phyloP scores from a whole-genome alignment of 2,888 invertebrate species.

The Cylindroiulus punctatus region DNA sequence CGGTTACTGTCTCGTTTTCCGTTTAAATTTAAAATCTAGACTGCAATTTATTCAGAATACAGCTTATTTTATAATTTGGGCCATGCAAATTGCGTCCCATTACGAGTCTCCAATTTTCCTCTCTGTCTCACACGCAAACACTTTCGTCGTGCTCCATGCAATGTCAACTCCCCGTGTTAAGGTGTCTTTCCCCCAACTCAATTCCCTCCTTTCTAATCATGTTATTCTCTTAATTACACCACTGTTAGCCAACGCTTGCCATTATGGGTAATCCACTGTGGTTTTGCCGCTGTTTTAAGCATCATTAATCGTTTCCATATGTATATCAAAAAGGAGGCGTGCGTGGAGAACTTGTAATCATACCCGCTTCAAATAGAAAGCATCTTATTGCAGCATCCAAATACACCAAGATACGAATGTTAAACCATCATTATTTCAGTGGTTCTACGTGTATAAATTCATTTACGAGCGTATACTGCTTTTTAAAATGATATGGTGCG shows the following conservation, averaged over 20 bases:
- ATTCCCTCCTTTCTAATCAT: constrained; percentile 51
- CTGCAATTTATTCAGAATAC: background rate
- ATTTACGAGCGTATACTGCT: too few species aligned
- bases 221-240: constrained; percentile 52
- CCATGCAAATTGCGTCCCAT: constrained; percentile 43
- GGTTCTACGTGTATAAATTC: too few species aligned
- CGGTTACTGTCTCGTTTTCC: constrained; percentile 39
- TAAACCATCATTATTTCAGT: too few species aligned
- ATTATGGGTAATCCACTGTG: constrained; percentile 53
- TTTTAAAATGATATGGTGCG: too few species aligned
- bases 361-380: background rate
- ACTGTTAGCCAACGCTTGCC: constrained; percentile 52
- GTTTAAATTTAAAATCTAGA: constrained; percentile 39
- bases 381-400: constrained; percentile 27
- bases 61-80: constrained; percentile 45
- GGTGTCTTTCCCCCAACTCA: constrained; percentile 48
- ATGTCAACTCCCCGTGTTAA: constrained; percentile 37
- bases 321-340: constrained; percentile 49
- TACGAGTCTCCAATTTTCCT: constrained; percentile 45
- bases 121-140: constrained; percentile 47
- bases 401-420: background rate
- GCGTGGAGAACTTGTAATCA: constrained; percentile 28
- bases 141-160: constrained; percentile 39
- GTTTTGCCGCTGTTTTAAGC: constrained; percentile 51
- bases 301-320: constrained; percentile 50